These are phyloP conservation scores for Suncus etruscus DNA, from an alignment of 2,113 vertebrate species.

Conservation along the genomic window DNA sequence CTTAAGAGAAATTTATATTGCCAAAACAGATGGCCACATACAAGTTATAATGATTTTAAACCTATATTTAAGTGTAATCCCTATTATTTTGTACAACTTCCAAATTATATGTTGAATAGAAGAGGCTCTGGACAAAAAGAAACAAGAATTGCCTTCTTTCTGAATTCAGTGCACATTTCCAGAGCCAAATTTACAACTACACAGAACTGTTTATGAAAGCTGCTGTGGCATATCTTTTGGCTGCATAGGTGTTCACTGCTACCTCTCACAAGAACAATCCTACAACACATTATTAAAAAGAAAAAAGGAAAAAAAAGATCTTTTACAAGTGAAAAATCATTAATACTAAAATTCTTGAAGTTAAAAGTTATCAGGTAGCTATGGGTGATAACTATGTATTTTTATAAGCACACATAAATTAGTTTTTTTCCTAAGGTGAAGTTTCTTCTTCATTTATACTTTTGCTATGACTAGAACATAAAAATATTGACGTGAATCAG, in stretches of 20 bases:
- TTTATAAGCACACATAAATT: conserved; percentile 61
- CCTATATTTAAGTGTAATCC: conserved; percentile 56
- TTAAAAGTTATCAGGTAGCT: conserved; percentile 69
- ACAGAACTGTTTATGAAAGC: background rate
- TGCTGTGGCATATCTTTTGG: background rate
- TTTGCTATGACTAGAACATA: conserved; percentile 34
- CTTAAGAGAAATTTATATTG: conserved; percentile 30
- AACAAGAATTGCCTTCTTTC: conserved; percentile 61
- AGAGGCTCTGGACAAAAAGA: conserved; percentile 56
- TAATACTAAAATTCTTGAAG: conserved; percentile 55
- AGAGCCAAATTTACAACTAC: conserved; percentile 8
- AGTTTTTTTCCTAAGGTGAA: conserved; percentile 48
- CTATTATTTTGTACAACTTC: conserved; percentile 50
- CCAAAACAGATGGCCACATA: conserved; percentile 52
- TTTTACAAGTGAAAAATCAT: conserved; percentile 24
- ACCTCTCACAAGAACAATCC: background rate
- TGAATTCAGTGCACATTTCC: conserved; percentile 67
- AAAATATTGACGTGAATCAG: conserved; percentile 11
- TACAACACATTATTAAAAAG: background rate
- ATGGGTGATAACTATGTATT: conserved; percentile 10
- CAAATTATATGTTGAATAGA: conserved; percentile 63
- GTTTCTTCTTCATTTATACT: conserved; percentile 59
- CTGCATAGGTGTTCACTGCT: conserved; percentile 35
- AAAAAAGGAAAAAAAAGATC: background rate
- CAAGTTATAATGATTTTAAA: conserved; percentile 56